A percentile compares a stretch with the other conserved stretches of the same genome.
These are phyloP conservation scores for Artibeus lituratus DNA, from an alignment of 2,797 vertebrate species.

Conservation along the genomic window DNA sequence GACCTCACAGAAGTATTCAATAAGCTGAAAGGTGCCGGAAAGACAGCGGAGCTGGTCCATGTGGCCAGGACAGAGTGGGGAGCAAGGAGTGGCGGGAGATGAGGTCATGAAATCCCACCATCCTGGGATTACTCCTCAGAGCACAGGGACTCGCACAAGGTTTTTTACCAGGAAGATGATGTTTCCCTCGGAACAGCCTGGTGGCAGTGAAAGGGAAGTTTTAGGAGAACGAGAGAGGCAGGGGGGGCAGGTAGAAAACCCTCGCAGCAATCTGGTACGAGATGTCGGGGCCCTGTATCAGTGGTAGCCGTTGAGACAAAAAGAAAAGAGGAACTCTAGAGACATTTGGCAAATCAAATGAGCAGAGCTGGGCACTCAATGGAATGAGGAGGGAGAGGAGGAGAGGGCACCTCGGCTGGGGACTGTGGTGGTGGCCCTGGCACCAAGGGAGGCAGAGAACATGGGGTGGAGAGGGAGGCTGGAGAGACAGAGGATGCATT, in stretches of 20 bases:
- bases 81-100: fast-evolving
- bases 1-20: not conserved
- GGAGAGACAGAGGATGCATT: not conserved
- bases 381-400: no score
- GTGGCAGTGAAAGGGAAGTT: not conserved
- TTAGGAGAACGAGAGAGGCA: not conserved
- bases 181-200: not conserved
- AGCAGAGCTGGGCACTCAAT: not conserved
- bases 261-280: no score
- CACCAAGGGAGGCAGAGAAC: not conserved
- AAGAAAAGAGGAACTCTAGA: not conserved
- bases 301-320: no score
- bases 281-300: fast-evolving
- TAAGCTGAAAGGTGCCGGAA: not conserved
- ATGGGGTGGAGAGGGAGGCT: not conserved
- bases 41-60: not conserved
- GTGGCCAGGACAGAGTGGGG: not conserved
- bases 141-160: not conserved
- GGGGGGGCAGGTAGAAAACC: fast-evolving
- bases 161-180: not conserved
- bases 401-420: not conserved
- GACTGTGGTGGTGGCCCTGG: not conserved
- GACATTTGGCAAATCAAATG: not conserved
- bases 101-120: not conserved
- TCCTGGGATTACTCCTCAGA: not conserved